Conservation (phyloP, 2,888 invertebrate genomes). For the Galerucella calmariensis region DNA sequence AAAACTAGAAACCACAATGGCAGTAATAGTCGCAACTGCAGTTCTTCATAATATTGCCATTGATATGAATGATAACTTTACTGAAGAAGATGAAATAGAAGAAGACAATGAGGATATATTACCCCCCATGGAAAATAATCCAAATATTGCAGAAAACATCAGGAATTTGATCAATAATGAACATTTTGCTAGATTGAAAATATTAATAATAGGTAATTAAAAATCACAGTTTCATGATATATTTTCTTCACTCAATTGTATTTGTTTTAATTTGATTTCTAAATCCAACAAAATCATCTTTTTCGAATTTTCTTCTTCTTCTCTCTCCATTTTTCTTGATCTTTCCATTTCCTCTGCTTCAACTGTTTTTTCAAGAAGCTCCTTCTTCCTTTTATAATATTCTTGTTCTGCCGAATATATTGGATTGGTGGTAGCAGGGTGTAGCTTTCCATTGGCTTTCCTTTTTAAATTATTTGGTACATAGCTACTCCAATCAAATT, state of each 20-base stretch:
- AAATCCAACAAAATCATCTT: neutral
- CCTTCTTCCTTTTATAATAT: neutral
- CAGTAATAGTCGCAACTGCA: constrained; percentile 9
- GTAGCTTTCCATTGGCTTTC: neutral
- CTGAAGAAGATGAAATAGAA: constrained; percentile 1
- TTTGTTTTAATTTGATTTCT: neutral
- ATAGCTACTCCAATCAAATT: neutral
- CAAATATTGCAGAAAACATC: neutral
- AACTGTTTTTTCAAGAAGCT: neutral
- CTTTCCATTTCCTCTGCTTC: neutral
- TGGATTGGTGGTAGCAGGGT: neutral
- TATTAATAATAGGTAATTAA: neutral
- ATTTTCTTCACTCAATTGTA: neutral
- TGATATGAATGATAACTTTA: neutral
- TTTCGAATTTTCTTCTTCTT: neutral
- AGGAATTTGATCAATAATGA: neutral
- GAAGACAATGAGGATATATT: neutral
- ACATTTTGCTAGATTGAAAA: neutral
- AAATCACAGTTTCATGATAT: neutral
- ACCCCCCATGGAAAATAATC: neutral
- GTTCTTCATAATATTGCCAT: constrained; percentile 14
- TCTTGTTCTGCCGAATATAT: neutral
- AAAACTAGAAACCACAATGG: neutral
- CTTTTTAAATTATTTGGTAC: constrained; percentile 4
- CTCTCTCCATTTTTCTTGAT: too few relatives aligned